Evolutionary conservation across 2,797 vertebrate species (phyloP), one percentile per base, ranked within the genome.

Genomic region (Notolabrus celidotus): DNA sequence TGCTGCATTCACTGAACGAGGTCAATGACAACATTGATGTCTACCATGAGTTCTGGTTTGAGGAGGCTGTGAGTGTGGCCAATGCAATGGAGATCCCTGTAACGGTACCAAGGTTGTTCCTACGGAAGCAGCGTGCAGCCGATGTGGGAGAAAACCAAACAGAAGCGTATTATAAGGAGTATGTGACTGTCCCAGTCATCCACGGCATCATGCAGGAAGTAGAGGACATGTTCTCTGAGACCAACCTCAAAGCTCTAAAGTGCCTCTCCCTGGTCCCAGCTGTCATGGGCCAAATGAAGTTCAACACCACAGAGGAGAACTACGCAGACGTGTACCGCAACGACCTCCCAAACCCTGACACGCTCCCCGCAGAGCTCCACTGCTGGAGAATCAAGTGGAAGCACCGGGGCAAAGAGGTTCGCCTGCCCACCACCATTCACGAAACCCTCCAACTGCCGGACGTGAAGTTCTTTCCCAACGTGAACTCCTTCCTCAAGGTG

Each of bases 321-420:
- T 95, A 97, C 0, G 95, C 97, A 0, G 95, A 98, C 16, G 91
- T 96, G 77, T 98, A 98, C 85, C 95, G 95, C 70, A 93, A 92
- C 2, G 97, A 98, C 89, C 93, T 99, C 29, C 97, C 97, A 46
- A 98, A 96, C 70, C 96, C 97, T 0, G 97, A 99, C 79, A 99
- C 97, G 0, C 94, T 99, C 10, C 95, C 96, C 0, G 97, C 97
- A 0, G 97, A 99, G 79, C 95, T 99, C 15, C 97, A 98, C 60
- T 99, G 98, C 86, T 99, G 97, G 98, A 94, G 96, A 46, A 99
- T 99, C 84, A 98, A 99, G 61, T 99, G 97, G 97, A 99, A 99
- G 76, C 97, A 99, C 92, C 75, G 97, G 54, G 96, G 97, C n/a
- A 98, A 98, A 89, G 97, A 99, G 68, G 97, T 97, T 20, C 95